A percentile compares a stretch with the other conserved stretches of the same genome.
Evolutionary conservation across 2,113 vertebrate genomes (phyloP).

Genomic region (Rhegmatorhina hoffmannsi): DNA sequence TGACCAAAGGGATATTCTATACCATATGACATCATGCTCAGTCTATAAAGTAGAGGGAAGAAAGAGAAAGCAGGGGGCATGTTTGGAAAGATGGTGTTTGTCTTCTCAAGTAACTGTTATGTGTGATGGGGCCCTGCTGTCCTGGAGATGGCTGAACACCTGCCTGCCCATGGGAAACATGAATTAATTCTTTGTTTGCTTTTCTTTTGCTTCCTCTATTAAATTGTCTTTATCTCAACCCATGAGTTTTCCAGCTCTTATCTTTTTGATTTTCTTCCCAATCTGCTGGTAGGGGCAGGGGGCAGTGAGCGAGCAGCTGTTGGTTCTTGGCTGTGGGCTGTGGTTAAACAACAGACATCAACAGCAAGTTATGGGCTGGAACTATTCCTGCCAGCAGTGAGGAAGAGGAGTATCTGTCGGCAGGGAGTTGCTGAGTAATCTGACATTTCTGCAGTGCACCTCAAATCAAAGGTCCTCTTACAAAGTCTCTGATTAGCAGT

Average conservation of each 20-base stretch:
- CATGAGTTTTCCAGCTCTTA: not conserved
- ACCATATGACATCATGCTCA: not conserved
- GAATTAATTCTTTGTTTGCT: not conserved
- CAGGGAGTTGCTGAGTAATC: not conserved
- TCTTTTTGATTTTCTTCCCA: not conserved
- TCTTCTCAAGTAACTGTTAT: not conserved
- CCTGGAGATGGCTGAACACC: not conserved
- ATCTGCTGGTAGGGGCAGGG: accelerated
- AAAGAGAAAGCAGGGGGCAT: not conserved
- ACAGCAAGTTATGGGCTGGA: not conserved
- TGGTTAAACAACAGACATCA: not conserved
- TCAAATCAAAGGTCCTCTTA: not conserved
- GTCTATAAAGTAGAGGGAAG: not conserved
- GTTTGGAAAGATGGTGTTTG: not conserved
- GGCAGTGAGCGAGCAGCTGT: not conserved
- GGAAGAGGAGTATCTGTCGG: not conserved
- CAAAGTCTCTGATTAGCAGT: not conserved
- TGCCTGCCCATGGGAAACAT: not conserved
- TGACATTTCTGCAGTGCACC: not conserved
- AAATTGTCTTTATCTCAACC: not conserved
- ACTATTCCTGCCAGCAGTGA: not conserved
- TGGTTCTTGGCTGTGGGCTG: not conserved
- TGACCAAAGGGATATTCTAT: not conserved
- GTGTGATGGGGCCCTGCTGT: not conserved
- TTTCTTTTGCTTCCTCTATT: not conserved